Evolutionary conservation across 2,797 vertebrate genomes (phyloP).

Genomic region (Liasis olivaceus): DNA sequence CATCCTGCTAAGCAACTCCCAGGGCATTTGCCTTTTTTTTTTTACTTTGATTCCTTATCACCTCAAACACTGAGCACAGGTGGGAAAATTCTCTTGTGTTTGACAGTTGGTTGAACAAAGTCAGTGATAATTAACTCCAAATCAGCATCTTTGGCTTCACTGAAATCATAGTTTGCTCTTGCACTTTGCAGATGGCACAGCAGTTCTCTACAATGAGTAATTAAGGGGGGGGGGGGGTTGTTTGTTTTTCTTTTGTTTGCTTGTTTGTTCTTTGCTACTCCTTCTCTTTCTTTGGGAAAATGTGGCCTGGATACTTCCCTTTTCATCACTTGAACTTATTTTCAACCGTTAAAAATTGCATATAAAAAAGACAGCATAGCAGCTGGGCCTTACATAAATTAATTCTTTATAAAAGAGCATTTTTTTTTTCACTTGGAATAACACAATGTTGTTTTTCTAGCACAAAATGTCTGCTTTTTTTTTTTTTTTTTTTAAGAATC

Average conservation of each 20-base stretch:
- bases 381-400: slow-evolving; percentile 19
- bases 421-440: slow-evolving; percentile 27
- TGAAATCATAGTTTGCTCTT: slow-evolving; percentile 23
- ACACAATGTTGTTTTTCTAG: slow-evolving; percentile 8
- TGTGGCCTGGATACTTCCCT: not conserved
- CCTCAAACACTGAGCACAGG: not conserved
- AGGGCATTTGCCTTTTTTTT: not conserved
- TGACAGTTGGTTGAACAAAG: slow-evolving; percentile 16
- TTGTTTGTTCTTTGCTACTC: not conserved
- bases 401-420: slow-evolving; percentile 24
- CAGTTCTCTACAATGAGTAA: slow-evolving; percentile 24
- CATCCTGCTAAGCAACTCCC: not conserved
- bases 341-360: not conserved
- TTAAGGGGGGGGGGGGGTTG: not conserved
- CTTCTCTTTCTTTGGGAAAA: not conserved
- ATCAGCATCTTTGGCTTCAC: not conserved
- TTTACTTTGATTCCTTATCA: not conserved
- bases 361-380: not conserved
- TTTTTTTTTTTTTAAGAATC: not conserved
- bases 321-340: not conserved
- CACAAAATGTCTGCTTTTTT: not conserved
- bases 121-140: slow-evolving; percentile 18
- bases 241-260: not conserved
- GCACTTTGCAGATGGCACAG: slow-evolving; percentile 3
- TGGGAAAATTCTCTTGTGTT: not conserved